Conservation (phyloP, 2,888 invertebrate genomes). For the Hirtodrosophila alboralis region DNA sequence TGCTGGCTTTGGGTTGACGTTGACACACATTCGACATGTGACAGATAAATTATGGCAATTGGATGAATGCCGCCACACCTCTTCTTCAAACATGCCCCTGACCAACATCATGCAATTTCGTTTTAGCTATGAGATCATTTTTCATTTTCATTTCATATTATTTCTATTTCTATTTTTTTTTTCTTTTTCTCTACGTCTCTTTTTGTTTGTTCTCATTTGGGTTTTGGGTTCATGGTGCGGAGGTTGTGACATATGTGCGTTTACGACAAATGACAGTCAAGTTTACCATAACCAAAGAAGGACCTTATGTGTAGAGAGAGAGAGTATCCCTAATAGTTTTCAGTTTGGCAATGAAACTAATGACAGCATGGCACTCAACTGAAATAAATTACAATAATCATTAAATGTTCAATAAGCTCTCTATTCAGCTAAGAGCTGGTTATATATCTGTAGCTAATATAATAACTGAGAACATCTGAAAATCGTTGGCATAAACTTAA, state of each 20-base stretch:
- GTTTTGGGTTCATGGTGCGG: conserved; percentile 22
- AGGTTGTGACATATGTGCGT: conserved; percentile 66
- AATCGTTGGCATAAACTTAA: no score
- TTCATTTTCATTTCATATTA: conserved; percentile 61
- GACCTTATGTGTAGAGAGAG: no score
- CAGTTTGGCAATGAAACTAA: conserved; percentile 53
- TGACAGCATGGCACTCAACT: conserved; percentile 41
- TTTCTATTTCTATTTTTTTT: conserved; percentile 9
- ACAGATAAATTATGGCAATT: conserved; percentile 78
- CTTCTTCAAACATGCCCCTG: conserved; percentile 40
- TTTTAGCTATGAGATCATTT: conserved; percentile 67
- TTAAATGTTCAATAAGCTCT: conserved; percentile 47
- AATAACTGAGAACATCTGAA: no score
- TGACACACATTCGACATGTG: conserved; percentile 79
- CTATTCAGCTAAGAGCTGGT: background rate
- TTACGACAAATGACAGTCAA: conserved; percentile 54
- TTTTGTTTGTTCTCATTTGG: conserved; percentile 41
- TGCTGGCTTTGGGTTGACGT: conserved; percentile 48
- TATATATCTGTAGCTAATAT: no score
- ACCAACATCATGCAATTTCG: conserved; percentile 49
- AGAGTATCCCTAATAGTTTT: conserved; percentile 64
- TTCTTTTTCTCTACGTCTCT: conserved; percentile 1
- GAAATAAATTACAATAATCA: conserved; percentile 53
- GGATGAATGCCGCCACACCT: conserved; percentile 65
- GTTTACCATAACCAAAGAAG: conserved; percentile 39